phyloP scores from a whole-genome alignment of 2,113 vertebrate species.

The Lepus timidus region DNA sequence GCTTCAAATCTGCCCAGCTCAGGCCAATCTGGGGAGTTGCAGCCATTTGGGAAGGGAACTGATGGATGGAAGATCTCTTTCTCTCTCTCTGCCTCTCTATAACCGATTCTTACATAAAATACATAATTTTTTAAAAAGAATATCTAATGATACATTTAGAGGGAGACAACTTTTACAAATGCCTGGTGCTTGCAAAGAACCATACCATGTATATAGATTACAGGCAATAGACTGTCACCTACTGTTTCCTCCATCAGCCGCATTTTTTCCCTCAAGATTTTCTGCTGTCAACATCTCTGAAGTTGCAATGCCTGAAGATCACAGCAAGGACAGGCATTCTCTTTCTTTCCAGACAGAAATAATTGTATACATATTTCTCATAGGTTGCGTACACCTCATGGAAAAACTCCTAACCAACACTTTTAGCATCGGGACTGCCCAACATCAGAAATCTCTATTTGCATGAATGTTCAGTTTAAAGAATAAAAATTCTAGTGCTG shows the following conservation, averaged over 20 bases:
- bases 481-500: neutral
- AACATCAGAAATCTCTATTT: constrained; percentile 21
- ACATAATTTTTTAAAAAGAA: too few relatives aligned
- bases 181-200: neutral
- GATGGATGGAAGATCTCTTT: too few relatives aligned
- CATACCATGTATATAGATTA: neutral
- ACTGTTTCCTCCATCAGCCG: neutral
- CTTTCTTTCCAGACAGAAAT: neutral
- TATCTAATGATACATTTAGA: neutral
- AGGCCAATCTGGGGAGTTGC: too few relatives aligned
- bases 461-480: constrained; percentile 51
- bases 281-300: neutral
- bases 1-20: too few relatives aligned
- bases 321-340: neutral
- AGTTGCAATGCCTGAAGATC: neutral
- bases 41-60: too few relatives aligned
- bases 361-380: neutral
- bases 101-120: too few relatives aligned
- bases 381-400: neutral
- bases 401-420: neutral
- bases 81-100: too few relatives aligned
- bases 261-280: neutral
- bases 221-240: neutral
- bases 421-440: neutral
- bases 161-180: neutral